A percentile compares a stretch with the other conserved stretches of the same genome.
Evolutionary conservation across 2,797 vertebrate species (phyloP).

Genomic region (Poeciliopsis infans): DNA sequence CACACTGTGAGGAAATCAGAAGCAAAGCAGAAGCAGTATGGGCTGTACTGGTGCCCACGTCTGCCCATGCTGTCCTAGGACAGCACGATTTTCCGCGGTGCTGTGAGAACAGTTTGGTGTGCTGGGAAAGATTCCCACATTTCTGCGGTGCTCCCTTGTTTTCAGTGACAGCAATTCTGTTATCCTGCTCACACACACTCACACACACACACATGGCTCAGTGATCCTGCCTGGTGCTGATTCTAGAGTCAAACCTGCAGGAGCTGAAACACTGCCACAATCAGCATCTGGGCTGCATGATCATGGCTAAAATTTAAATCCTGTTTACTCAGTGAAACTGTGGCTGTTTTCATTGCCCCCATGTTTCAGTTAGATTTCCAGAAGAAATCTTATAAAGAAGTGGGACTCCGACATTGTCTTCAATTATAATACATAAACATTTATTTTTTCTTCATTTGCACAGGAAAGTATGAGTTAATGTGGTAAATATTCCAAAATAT

Average conservation of each 20-base stretch:
- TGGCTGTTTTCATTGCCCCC: not conserved
- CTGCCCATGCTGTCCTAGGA: conserved; percentile 52
- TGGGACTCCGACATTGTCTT: not conserved
- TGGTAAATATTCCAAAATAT: not conserved
- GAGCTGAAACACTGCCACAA: conserved; percentile 31
- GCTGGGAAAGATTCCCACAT: conserved; percentile 56
- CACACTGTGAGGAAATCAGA: conserved; percentile 41
- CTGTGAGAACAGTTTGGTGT: conserved; percentile 52
- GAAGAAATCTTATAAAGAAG: not conserved
- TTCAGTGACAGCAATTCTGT: conserved; percentile 51
- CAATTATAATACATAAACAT: not conserved
- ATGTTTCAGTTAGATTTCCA: conserved; percentile 10
- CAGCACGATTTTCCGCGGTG: conserved; percentile 32
- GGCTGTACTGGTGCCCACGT: conserved; percentile 45
- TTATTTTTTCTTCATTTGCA: not conserved
- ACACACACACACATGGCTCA: conserved; percentile 35
- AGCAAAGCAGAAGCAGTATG: conserved; percentile 46
- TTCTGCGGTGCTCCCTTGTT: conserved; percentile 48
- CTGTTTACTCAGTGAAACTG: conserved; percentile 16
- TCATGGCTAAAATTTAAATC: conserved; percentile 3
- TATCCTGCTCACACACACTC: conserved; percentile 27
- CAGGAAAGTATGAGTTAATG: not conserved
- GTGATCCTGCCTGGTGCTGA: conserved; percentile 29
- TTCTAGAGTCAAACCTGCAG: conserved; percentile 23
- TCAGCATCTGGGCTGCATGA: conserved; percentile 24